Conservation (phyloP, 1,140 invertebrate genomes). For the Lanistes nyassanus region DNA sequence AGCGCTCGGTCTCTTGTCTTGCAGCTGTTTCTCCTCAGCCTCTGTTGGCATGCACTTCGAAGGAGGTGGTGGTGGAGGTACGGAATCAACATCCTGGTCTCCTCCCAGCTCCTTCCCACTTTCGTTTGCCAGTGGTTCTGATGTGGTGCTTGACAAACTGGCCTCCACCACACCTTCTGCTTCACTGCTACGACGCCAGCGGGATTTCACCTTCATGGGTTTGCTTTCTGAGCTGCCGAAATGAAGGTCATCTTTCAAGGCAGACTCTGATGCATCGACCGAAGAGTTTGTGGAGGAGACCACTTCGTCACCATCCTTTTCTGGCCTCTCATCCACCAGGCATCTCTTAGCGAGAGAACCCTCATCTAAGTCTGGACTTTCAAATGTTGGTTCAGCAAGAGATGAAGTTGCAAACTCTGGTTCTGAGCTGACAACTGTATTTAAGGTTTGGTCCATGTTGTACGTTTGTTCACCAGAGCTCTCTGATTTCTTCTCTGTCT, state of each 20-base stretch:
- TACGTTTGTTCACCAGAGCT: background rate
- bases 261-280: slow-evolving; percentile 4
- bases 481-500: slow-evolving; percentile 14
- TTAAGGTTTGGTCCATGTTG: background rate
- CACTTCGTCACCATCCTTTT: slow-evolving; percentile 27
- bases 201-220: slow-evolving; percentile 78
- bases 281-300: slow-evolving; percentile 40
- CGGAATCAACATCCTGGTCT: slow-evolving; percentile 17
- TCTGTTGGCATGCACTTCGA: slow-evolving; percentile 20
- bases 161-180: slow-evolving; percentile 70
- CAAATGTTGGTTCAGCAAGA: slow-evolving; percentile 20
- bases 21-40: slow-evolving; percentile 17
- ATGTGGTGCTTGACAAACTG: background rate
- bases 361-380: background rate
- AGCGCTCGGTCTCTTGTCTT: slow-evolving; percentile 21
- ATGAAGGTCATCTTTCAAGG: background rate
- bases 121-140: slow-evolving; percentile 14
- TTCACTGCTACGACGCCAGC: slow-evolving; percentile 85
- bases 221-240: background rate
- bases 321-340: slow-evolving; percentile 11
- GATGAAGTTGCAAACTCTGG: slow-evolving; percentile 30
- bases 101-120: slow-evolving; percentile 29
- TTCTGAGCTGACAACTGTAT: background rate
- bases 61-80: slow-evolving; percentile 25
- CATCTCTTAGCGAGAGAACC: slow-evolving; percentile 17